Percentiles rank a stretch among this genome's conserved stretches.
Conservation (phyloP, 2,797 vertebrate genomes). For the Chiloscyllium punctatum region DNA sequence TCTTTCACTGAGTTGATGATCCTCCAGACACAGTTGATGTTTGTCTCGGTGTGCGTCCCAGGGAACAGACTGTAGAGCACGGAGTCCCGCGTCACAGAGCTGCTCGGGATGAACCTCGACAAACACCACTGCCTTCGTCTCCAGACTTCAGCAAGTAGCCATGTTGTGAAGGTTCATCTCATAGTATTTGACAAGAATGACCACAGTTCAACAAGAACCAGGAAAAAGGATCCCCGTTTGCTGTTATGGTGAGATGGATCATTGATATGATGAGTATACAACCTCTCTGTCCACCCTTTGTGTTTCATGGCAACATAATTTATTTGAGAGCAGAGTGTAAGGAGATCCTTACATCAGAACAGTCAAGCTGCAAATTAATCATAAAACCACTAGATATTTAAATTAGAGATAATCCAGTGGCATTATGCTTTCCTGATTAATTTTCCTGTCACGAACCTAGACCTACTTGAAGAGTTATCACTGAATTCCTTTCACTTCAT, state of each 20-base stretch:
- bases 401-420: neutral
- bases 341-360: neutral
- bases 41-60: too few relatives aligned
- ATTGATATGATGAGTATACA: neutral
- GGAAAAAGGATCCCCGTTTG: neutral
- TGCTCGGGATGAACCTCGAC: too few relatives aligned
- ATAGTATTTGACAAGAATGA: neutral
- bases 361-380: conserved; percentile 1
- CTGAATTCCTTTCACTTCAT: neutral
- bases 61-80: too few relatives aligned
- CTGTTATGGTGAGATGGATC: neutral
- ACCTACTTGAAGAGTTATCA: neutral
- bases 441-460: neutral
- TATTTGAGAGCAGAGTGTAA: neutral
- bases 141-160: too few relatives aligned
- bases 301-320: neutral
- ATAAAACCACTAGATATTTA: conserved; percentile 1
- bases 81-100: too few relatives aligned
- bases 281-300: neutral
- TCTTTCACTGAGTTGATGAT: too few relatives aligned
- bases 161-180: neutral
- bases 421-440: neutral
- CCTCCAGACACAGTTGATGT: too few relatives aligned
- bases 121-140: too few relatives aligned
- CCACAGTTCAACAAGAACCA: neutral